Conservation (phyloP, 2,797 vertebrate genomes). For the Brachyrhaphis roseni region DNA sequence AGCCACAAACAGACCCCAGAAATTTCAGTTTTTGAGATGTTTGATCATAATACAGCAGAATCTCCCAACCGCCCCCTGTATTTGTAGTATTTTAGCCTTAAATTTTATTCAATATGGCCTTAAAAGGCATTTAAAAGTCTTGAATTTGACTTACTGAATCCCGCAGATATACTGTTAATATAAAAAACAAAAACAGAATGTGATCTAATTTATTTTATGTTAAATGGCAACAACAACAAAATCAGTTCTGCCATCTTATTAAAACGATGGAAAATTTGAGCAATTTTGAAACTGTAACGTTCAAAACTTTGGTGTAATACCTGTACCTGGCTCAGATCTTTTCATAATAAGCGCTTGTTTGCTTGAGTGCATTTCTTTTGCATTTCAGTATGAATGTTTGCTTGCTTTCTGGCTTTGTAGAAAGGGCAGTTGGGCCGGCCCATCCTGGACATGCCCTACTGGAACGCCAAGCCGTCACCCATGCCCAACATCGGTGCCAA, state of each 20-base stretch:
- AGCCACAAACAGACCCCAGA: too few relatives aligned
- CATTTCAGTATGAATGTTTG: not conserved
- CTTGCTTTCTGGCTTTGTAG: slow-evolving; percentile 68
- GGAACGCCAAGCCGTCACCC: slow-evolving; percentile 97
- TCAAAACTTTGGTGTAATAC: not conserved
- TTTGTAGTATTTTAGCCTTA: too few relatives aligned
- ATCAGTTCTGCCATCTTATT: not conserved
- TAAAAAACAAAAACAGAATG: not conserved
- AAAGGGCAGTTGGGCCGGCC: slow-evolving; percentile 98
- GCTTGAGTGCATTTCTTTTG: not conserved
- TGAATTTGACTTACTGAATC: too few relatives aligned
- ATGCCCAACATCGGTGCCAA: slow-evolving; percentile 99
- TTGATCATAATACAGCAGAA: too few relatives aligned
- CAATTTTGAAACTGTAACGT: not conserved
- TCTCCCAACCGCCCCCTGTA: too few relatives aligned
- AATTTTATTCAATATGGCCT: too few relatives aligned
- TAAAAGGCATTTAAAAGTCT: too few relatives aligned
- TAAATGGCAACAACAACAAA: not conserved
- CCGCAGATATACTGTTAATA: not conserved
- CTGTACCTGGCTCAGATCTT: not conserved
- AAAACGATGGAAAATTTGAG: not conserved
- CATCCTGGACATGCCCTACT: slow-evolving; percentile 97
- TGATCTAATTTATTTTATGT: not conserved
- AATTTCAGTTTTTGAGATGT: too few relatives aligned
- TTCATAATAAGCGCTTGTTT: not conserved